These are phyloP conservation scores for Salminus brasiliensis DNA, from an alignment of 2,113 vertebrate species.

Conservation along the genomic window DNA sequence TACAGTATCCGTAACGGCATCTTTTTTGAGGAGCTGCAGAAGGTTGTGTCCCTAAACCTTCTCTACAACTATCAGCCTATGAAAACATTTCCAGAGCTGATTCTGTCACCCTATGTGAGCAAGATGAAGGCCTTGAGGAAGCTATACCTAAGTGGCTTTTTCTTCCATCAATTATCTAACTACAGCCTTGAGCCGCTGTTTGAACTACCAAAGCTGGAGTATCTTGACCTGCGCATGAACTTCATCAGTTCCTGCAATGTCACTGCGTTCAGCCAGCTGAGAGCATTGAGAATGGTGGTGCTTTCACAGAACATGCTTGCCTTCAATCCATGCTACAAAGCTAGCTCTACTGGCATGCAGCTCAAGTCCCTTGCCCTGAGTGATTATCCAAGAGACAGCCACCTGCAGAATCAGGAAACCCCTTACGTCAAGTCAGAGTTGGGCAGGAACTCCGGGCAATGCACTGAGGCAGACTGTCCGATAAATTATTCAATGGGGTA, in stretches of 20 bases:
- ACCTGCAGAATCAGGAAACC: slow-evolving; percentile 4
- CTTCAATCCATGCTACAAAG: slow-evolving; percentile 58
- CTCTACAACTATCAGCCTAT: slow-evolving; percentile 77
- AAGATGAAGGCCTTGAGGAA: slow-evolving; percentile 63
- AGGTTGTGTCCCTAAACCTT: slow-evolving; percentile 72
- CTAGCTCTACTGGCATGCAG: not conserved
- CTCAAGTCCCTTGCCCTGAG: not conserved
- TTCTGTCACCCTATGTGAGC: slow-evolving; percentile 67
- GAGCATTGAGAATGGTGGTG: slow-evolving; percentile 59
- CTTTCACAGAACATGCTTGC: slow-evolving; percentile 78
- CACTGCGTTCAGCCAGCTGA: slow-evolving; percentile 59
- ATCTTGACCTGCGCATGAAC: slow-evolving; percentile 76
- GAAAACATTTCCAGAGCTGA: slow-evolving; percentile 60
- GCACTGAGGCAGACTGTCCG: not conserved
- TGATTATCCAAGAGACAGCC: not conserved
- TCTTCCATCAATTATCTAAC: slow-evolving; percentile 68
- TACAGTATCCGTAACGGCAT: slow-evolving; percentile 70
- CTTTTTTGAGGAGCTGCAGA: slow-evolving; percentile 71
- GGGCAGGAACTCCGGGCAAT: not conserved
- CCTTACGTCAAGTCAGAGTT: not conserved
- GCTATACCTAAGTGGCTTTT: slow-evolving; percentile 75
- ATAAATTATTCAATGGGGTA: slow-evolving; percentile 46
- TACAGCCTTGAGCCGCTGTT: slow-evolving; percentile 62
- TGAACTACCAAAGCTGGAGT: slow-evolving; percentile 63
- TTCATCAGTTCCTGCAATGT: slow-evolving; percentile 69